phyloP scores from a whole-genome alignment of 2,797 vertebrate species.

The Xerus rutilus region DNA sequence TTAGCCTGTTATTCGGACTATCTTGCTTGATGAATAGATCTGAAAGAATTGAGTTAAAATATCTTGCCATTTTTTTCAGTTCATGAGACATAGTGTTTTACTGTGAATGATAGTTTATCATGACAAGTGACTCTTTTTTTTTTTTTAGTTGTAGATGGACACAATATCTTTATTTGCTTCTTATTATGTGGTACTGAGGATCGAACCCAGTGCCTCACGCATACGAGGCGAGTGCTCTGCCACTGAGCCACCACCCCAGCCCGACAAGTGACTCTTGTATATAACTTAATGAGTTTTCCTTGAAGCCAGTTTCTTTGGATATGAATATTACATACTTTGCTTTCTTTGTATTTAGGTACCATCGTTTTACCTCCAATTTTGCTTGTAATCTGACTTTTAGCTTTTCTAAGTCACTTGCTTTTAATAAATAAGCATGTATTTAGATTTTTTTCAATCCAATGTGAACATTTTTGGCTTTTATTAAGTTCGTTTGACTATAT shows the following conservation, averaged over 20 bases:
- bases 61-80: background rate
- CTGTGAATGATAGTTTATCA: background rate
- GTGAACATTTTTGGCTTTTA: background rate
- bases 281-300: background rate
- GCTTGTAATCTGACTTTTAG: background rate
- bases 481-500: background rate
- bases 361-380: background rate
- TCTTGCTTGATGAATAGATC: background rate
- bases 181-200: too few species aligned
- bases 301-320: background rate
- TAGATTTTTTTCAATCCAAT: background rate
- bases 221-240: too few species aligned
- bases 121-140: background rate
- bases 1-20: background rate
- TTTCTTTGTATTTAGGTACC: background rate
- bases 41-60: background rate
- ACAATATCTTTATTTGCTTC: too few species aligned
- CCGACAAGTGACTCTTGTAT: background rate
- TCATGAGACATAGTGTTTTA: background rate
- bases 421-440: background rate
- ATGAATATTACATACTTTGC: background rate
- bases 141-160: too few species aligned
- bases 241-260: too few species aligned
- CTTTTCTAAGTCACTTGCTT: constrained; percentile 7
- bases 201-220: too few species aligned